phyloP scores from a whole-genome alignment of 2,797 vertebrate genomes.

The Tapera naevia region DNA sequence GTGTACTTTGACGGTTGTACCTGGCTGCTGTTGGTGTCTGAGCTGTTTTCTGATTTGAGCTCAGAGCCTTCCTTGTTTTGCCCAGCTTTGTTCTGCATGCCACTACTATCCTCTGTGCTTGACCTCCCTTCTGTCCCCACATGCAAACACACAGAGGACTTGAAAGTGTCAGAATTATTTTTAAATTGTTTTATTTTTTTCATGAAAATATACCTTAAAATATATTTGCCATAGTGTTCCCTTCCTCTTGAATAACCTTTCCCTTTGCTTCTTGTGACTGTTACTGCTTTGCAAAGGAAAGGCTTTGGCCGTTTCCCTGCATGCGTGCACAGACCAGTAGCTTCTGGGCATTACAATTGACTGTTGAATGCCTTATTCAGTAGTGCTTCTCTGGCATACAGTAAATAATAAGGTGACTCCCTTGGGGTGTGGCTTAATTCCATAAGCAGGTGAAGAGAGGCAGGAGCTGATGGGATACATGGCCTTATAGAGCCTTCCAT shows the following conservation, averaged over 20 bases:
- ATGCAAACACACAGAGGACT: not conserved
- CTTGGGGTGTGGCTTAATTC: not conserved
- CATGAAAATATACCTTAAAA: not conserved
- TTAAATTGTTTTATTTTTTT: not conserved
- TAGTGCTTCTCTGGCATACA: not conserved
- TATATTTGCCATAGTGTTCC: not conserved
- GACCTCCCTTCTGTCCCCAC: not conserved
- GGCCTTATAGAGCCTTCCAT: not conserved
- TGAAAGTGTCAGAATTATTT: not conserved
- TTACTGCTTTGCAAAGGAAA: not conserved
- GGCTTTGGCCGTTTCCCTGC: not conserved
- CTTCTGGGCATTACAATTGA: not conserved
- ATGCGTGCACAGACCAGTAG: fast-evolving
- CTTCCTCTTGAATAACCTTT: not conserved
- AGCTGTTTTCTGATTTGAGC: not conserved
- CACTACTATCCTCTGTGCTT: not conserved
- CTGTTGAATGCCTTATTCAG: not conserved
- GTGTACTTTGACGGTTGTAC: not conserved
- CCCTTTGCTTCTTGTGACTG: not conserved
- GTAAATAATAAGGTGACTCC: not conserved
- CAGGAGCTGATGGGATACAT: not conserved
- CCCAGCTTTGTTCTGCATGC: not conserved
- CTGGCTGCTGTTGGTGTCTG: fast-evolving
- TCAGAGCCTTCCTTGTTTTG: not conserved
- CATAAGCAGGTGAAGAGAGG: fast-evolving